Conservation (phyloP, 2,113 vertebrate species). For the Sprattus sprattus region DNA sequence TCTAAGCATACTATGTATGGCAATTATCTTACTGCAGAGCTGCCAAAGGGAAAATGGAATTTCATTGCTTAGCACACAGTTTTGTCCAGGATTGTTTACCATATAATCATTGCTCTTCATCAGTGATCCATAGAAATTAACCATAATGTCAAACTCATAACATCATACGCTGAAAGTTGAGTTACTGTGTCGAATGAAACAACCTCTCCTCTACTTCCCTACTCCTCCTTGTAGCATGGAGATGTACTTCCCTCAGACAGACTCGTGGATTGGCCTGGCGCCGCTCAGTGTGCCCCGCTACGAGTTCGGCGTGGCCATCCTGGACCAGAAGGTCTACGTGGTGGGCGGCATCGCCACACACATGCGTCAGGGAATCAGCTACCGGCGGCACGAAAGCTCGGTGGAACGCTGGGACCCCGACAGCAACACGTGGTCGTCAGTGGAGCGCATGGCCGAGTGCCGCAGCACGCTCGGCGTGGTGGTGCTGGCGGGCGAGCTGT, state of each 20-base stretch:
- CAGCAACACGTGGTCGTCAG: slow-evolving; percentile 89
- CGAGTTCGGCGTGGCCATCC: slow-evolving; percentile 91
- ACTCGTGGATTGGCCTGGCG: slow-evolving; percentile 96
- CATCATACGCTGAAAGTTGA: no score
- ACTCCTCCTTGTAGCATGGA: slow-evolving; percentile 76
- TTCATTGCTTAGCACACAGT: no score
- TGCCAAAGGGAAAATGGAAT: no score
- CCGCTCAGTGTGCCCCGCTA: slow-evolving; percentile 90
- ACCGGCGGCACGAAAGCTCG: slow-evolving; percentile 89
- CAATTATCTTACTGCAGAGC: no score
- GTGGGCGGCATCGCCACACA: slow-evolving; percentile 94
- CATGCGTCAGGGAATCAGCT: slow-evolving; percentile 87
- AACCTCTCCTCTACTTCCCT: background rate
- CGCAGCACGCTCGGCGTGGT: slow-evolving; percentile 90
- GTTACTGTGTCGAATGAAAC: no score
- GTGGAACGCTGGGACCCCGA: slow-evolving; percentile 98
- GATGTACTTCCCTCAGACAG: slow-evolving; percentile 97
- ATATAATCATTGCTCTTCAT: no score
- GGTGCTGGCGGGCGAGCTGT: slow-evolving; percentile 91
- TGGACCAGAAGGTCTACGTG: slow-evolving; percentile 93
- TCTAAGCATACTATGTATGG: no score
- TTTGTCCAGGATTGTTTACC: no score
- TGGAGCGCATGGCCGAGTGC: slow-evolving; percentile 90
- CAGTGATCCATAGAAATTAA: no score
- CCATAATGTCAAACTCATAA: no score